Percentiles rank a stretch among this genome's conserved stretches.
These are phyloP conservation scores for Cryptoblepharus egeriae DNA, from an alignment of 2,797 vertebrate genomes.

Conservation along the genomic window DNA sequence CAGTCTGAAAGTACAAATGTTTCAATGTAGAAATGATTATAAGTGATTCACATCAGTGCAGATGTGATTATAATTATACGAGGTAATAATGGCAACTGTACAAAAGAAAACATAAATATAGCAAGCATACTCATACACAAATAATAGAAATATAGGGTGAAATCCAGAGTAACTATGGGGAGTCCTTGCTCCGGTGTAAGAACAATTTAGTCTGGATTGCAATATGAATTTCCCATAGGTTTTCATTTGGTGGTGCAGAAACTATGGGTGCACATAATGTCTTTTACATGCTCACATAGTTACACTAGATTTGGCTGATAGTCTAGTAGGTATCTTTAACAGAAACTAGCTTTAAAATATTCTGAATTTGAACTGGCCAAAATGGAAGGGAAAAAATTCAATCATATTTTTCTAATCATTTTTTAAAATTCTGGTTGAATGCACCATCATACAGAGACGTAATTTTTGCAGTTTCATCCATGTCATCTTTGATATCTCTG, in stretches of 20 bases:
- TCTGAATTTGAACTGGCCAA: background rate
- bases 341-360: background rate
- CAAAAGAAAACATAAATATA: background rate
- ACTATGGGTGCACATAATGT: no score
- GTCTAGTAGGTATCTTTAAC: background rate
- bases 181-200: no score
- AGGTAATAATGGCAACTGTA: background rate
- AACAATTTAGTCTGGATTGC: no score
- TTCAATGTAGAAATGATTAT: slow-evolving; percentile 1
- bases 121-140: rapidly evolving
- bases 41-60: no score
- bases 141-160: background rate
- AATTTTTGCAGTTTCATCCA: background rate
- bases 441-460: background rate
- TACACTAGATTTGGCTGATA: no score
- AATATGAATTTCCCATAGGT: no score
- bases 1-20: slow-evolving; percentile 41
- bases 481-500: background rate
- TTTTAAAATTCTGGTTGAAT: background rate
- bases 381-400: background rate
- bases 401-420: background rate
- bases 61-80: background rate
- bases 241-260: no score
- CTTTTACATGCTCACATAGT: no score
- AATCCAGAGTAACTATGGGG: no score